phyloP scores from a whole-genome alignment of 1,140 invertebrate species.

The Dendroctonus valens region DNA sequence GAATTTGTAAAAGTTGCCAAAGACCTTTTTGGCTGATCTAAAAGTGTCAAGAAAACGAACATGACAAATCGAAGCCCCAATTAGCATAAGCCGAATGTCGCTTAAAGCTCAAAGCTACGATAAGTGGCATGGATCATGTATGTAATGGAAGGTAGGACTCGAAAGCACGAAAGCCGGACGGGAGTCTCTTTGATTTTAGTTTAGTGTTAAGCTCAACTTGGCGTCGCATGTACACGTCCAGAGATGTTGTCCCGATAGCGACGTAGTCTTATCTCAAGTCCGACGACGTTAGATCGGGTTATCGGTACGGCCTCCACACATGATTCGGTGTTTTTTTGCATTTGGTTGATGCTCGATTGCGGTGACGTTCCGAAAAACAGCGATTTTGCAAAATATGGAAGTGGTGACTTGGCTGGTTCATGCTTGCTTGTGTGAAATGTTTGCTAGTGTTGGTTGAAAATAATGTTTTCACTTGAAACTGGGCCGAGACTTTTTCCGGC shows the following conservation, averaged over 20 bases:
- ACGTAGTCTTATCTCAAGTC: neutral
- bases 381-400: no score
- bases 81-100: conserved; percentile 13
- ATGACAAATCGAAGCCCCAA: conserved; percentile 5
- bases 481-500: no score
- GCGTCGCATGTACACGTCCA: conserved; percentile 7
- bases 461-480: no score
- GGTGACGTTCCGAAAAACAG: no score
- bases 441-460: no score
- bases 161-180: conserved; percentile 13
- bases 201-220: conserved; percentile 18
- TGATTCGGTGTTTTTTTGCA: neutral
- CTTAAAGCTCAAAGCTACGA: conserved; percentile 8
- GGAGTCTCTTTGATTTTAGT: conserved; percentile 1
- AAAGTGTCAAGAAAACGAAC: neutral
- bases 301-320: neutral
- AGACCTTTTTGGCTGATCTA: no score
- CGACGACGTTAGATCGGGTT: neutral
- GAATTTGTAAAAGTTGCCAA: no score
- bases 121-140: conserved; percentile 27
- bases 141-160: conserved; percentile 19
- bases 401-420: no score
- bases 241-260: conserved; percentile 7
- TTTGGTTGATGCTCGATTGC: neutral
- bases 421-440: no score